Percentiles rank a stretch among this genome's conserved stretches.
Evolutionary conservation across 1,140 invertebrate species (phyloP).

Genomic region (Panagrolaimus sp.): DNA sequence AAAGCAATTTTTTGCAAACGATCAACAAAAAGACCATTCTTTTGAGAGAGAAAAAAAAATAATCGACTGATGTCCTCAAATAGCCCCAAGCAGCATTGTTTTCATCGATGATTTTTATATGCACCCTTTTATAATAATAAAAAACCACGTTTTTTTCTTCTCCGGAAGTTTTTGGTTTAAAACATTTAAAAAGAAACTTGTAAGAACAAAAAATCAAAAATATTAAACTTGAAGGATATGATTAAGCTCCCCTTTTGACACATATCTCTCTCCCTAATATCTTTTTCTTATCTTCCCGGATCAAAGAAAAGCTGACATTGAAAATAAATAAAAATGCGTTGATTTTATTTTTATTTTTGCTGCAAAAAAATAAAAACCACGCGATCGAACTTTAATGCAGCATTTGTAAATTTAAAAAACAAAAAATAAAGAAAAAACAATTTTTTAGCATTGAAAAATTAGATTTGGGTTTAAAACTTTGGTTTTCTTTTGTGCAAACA

Average conservation of each 20-base stretch:
- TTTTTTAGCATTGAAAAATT: neutral
- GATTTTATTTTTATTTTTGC: neutral
- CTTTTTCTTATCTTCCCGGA: too few relatives aligned
- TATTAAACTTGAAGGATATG: neutral
- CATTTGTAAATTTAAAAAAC: too few relatives aligned
- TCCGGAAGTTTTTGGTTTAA: neutral
- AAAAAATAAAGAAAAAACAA: too few relatives aligned
- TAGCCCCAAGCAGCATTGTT: too few relatives aligned
- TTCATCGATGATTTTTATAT: too few relatives aligned
- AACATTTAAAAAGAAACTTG: neutral
- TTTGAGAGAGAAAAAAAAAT: too few relatives aligned
- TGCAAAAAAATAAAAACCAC: slow-evolving; percentile 4
- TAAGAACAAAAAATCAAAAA: neutral
- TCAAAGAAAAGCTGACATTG: neutral
- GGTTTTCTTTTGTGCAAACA: neutral
- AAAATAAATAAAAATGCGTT: neutral
- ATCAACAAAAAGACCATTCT: too few relatives aligned
- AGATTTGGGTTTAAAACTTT: neutral
- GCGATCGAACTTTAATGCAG: neutral
- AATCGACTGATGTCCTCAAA: too few relatives aligned
- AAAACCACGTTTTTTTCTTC: neutral
- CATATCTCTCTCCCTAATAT: too few relatives aligned
- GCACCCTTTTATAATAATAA: neutral
- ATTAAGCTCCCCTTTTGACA: neutral
- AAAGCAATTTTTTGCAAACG: too few relatives aligned